These are phyloP conservation scores for Lasiurus cinereus DNA, from an alignment of 2,113 vertebrate species.

Conservation along the genomic window DNA sequence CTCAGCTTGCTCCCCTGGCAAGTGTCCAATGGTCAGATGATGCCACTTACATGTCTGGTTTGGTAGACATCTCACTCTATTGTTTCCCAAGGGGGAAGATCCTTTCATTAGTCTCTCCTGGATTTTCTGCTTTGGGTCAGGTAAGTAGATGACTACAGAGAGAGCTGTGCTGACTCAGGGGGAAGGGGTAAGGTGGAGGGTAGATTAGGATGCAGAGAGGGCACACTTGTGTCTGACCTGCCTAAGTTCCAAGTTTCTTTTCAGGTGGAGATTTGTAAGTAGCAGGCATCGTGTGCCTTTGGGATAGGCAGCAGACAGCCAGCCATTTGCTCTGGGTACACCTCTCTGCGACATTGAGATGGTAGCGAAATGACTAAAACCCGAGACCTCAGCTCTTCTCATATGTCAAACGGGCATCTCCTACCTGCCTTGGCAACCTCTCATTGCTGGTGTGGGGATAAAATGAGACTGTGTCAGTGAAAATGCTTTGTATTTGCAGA, in stretches of 20 bases:
- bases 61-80: neutral
- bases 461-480: neutral
- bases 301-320: neutral
- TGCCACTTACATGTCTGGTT: neutral
- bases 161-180: neutral
- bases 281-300: neutral
- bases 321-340: neutral
- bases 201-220: neutral
- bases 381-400: constrained; percentile 43
- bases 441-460: neutral
- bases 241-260: neutral
- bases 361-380: neutral
- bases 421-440: neutral
- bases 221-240: neutral
- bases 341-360: neutral
- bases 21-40: neutral
- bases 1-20: neutral
- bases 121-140: constrained; percentile 46
- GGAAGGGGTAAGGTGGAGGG: neutral
- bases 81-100: neutral
- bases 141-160: neutral
- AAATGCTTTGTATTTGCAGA: constrained; percentile 55
- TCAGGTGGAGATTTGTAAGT: neutral
- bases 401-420: neutral
- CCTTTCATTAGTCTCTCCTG: neutral